Percentiles rank a stretch among this genome's conserved stretches.
phyloP scores from a whole-genome alignment of 30 jellyfish, hydroid and myxozoan species.

The Aurelia coerulea region DNA sequence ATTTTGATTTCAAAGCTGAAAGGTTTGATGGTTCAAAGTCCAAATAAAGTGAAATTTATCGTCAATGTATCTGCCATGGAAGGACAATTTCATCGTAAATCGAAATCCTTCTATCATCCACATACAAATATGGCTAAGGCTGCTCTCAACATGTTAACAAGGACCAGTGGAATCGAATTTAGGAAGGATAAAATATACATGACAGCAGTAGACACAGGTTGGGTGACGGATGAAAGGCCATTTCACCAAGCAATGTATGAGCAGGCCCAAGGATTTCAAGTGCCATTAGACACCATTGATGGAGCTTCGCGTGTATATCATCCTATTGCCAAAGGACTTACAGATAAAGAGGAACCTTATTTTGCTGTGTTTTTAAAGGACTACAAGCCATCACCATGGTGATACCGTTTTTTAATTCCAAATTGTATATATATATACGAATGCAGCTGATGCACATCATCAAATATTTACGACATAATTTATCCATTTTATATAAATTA shows the following conservation, averaged over 20 bases:
- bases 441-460: no score
- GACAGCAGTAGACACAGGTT: conserved; percentile 74
- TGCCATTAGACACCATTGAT: conserved; percentile 48
- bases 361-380: conserved; percentile 64
- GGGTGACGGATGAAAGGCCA: conserved; percentile 71
- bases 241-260: conserved; percentile 31
- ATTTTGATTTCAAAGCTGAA: conserved; percentile 34
- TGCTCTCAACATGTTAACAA: conserved; percentile 63
- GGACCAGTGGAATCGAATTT: conserved; percentile 66
- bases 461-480: no score
- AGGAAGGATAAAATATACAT: conserved; percentile 24
- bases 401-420: not conserved
- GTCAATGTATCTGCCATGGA: conserved; percentile 77
- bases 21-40: conserved; percentile 22
- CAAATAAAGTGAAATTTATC: conserved; percentile 24
- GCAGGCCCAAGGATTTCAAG: conserved; percentile 9
- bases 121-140: conserved; percentile 79
- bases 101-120: conserved; percentile 33
- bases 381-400: conserved; percentile 60
- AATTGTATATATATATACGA: no score
- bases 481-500: no score
- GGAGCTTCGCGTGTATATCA: conserved; percentile 78
- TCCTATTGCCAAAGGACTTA: conserved; percentile 53
- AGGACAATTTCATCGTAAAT: conserved; percentile 45
- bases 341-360: conserved; percentile 23